Conservation (phyloP, 2,797 vertebrate species). For the Threskiornis aethiopicus region DNA sequence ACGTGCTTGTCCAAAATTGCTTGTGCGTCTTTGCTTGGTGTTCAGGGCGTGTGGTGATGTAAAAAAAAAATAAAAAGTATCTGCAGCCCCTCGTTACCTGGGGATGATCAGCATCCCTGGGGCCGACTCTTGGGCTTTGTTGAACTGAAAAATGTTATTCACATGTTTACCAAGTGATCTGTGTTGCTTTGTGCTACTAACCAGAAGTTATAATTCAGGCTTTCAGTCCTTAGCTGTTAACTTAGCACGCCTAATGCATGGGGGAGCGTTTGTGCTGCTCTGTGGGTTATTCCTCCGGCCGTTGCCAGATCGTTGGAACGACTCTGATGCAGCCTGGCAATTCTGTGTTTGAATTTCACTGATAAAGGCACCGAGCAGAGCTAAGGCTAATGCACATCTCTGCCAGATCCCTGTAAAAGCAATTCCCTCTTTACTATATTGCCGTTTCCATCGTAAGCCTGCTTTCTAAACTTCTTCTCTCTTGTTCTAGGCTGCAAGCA, state of each 20-base stretch:
- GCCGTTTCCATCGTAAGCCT: neutral
- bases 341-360: neutral
- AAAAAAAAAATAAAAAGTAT: neutral
- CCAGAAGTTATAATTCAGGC: neutral
- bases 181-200: neutral
- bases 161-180: neutral
- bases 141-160: neutral
- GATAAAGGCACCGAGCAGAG: neutral
- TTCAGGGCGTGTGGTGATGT: neutral
- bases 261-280: neutral
- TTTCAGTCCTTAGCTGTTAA: neutral
- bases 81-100: neutral
- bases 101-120: neutral
- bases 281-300: rapidly evolving
- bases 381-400: neutral
- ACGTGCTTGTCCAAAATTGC: neutral
- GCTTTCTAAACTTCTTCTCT: neutral
- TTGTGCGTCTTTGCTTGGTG: neutral
- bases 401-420: neutral
- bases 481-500: conserved; percentile 90
- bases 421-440: rapidly evolving
- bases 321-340: neutral
- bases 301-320: rapidly evolving
- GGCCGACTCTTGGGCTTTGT: neutral
- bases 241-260: neutral